Evolutionary conservation across 2,113 vertebrate genomes (phyloP).

Genomic region (Chelonoidis abingdonii): DNA sequence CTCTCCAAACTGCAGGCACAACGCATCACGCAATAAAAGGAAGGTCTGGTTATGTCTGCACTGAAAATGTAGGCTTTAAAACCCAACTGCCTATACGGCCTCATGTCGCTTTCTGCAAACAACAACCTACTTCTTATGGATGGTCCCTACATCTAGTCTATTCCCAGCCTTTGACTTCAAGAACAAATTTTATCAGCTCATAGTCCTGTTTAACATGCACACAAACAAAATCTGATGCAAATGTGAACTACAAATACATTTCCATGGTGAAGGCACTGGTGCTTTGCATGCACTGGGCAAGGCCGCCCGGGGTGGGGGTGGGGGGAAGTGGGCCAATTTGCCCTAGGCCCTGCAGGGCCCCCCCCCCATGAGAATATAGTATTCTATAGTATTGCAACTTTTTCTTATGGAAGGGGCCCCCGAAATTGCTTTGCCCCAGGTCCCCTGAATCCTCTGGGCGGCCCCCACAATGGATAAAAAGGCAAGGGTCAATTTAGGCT

Average conservation of each 20-base stretch:
- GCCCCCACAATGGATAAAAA: neutral
- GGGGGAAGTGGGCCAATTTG: too few species aligned
- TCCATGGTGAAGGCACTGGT: neutral
- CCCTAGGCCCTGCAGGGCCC: too few species aligned
- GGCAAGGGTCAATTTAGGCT: neutral
- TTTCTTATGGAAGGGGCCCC: too few species aligned
- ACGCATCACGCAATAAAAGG: neutral
- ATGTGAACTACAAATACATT: neutral
- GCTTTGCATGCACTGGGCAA: neutral
- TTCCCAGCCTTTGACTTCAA: too few species aligned
- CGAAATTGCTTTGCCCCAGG: too few species aligned
- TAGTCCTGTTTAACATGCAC: neutral
- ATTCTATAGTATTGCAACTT: too few species aligned
- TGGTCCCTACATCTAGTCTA: neutral
- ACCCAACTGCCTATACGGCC: neutral
- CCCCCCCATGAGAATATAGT: too few species aligned
- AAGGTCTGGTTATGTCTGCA: neutral
- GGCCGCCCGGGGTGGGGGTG: too few species aligned
- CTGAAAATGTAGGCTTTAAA: neutral
- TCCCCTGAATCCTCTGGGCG: too few species aligned
- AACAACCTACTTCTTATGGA: neutral
- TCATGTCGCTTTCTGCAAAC: neutral
- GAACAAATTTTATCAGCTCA: neutral
- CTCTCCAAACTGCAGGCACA: neutral
- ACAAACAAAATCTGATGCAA: neutral